Percentiles rank a stretch among this genome's conserved stretches.
These are phyloP conservation scores for Chaetops frenatus DNA, from an alignment of 2,113 vertebrate genomes.

Conservation along the genomic window DNA sequence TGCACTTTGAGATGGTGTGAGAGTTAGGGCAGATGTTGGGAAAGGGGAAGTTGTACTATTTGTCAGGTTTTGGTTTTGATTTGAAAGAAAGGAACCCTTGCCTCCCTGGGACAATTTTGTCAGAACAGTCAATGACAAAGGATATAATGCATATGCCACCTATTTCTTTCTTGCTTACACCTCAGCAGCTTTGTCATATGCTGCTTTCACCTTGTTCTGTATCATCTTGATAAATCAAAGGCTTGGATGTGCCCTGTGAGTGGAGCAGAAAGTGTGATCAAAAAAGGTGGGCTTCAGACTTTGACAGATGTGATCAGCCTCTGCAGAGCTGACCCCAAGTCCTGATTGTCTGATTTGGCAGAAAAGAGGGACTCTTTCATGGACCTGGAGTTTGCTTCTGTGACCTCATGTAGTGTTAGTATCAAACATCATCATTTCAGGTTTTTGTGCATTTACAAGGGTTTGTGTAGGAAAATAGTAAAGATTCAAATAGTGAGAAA, in stretches of 20 bases:
- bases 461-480: neutral
- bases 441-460: neutral
- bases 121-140: neutral
- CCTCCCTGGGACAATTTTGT: neutral
- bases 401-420: neutral
- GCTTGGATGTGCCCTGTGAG: neutral
- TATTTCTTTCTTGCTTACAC: neutral
- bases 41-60: neutral
- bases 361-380: neutral
- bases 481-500: neutral
- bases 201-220: neutral
- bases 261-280: neutral
- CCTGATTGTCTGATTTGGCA: neutral
- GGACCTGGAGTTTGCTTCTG: neutral
- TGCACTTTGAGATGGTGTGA: neutral
- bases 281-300: neutral
- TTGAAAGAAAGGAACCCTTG: neutral
- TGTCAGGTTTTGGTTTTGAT: neutral
- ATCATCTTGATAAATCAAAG: neutral
- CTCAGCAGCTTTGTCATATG: neutral
- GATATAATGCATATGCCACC: neutral
- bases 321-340: neutral
- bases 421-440: neutral
- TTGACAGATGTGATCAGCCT: neutral
- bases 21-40: neutral